Evolutionary conservation across 2,888 invertebrate genomes (phyloP).

Genomic region (Acronicta psi): DNA sequence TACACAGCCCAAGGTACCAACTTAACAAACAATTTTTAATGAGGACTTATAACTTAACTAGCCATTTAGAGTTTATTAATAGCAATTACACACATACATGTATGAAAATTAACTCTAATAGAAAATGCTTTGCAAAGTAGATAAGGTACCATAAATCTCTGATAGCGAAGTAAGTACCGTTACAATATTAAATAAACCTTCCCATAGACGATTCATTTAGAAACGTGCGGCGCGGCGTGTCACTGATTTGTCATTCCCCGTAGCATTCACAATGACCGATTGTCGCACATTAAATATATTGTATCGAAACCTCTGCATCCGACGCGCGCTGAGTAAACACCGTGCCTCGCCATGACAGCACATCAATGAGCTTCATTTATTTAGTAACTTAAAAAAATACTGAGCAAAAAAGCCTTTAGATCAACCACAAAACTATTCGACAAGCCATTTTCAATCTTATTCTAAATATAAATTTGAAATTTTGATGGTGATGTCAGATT

Average conservation of each 20-base stretch:
- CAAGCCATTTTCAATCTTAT: slow-evolving; percentile 62
- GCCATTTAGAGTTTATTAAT: no score
- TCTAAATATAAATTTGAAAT: slow-evolving; percentile 34
- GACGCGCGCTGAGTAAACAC: slow-evolving; percentile 78
- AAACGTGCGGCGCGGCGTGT: slow-evolving; percentile 48
- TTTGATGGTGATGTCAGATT: slow-evolving; percentile 49
- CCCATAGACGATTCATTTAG: slow-evolving; percentile 40
- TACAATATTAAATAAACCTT: slow-evolving; percentile 27
- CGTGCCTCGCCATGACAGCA: slow-evolving; percentile 72
- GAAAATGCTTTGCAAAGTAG: background rate
- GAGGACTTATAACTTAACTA: no score
- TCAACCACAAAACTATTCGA: slow-evolving; percentile 56
- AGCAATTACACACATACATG: no score
- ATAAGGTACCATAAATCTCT: background rate
- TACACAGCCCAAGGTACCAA: background rate
- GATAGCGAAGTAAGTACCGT: slow-evolving; percentile 17
- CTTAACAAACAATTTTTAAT: no score
- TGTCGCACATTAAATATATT: slow-evolving; percentile 69
- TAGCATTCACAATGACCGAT: slow-evolving; percentile 66
- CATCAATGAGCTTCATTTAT: slow-evolving; percentile 86
- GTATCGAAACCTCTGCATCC: slow-evolving; percentile 60
- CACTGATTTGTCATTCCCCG: slow-evolving; percentile 71
- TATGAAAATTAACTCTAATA: no score
- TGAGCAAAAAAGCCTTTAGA: slow-evolving; percentile 47
- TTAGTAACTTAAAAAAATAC: slow-evolving; percentile 85